Evolutionary conservation across 30 jellyfish, hydroid and myxozoan species (phyloP).

Genomic region (Mastigias papua): DNA sequence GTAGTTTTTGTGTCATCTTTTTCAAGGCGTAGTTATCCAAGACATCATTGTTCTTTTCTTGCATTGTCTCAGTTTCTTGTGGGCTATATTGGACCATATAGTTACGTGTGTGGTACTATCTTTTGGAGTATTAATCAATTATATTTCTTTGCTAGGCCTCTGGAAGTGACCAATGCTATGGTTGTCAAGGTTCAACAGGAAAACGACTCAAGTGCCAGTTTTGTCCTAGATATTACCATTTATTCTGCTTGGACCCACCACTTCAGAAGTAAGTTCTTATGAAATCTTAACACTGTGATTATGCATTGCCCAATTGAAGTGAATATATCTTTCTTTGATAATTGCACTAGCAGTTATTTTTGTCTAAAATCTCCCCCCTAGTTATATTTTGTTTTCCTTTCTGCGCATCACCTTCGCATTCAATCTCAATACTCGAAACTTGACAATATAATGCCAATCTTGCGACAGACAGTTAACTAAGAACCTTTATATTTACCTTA

Average conservation of each 20-base stretch:
- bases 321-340: too few relatives aligned
- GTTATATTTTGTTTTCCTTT: too few relatives aligned
- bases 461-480: too few relatives aligned
- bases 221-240: conserved; percentile 95
- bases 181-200: conserved; percentile 84
- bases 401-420: too few relatives aligned
- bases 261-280: conserved; percentile 81
- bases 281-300: neutral
- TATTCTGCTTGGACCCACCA: conserved; percentile 95
- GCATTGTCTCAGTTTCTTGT: neutral
- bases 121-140: neutral
- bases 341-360: too few relatives aligned
- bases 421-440: too few relatives aligned
- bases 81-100: too few relatives aligned
- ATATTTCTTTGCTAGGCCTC: conserved; percentile 73
- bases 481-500: too few relatives aligned
- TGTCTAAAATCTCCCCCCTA: too few relatives aligned
- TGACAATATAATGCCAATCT: too few relatives aligned
- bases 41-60: too few relatives aligned
- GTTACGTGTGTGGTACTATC: too few relatives aligned
- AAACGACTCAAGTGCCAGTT: conserved; percentile 84
- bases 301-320: neutral
- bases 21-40: neutral
- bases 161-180: conserved; percentile 97
- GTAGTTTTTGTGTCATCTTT: conserved; percentile 1